Percentiles rank a stretch among this genome's conserved stretches.
Evolutionary conservation across 1,140 invertebrate genomes (phyloP).

Genomic region (Aphelenchoides besseyi): DNA sequence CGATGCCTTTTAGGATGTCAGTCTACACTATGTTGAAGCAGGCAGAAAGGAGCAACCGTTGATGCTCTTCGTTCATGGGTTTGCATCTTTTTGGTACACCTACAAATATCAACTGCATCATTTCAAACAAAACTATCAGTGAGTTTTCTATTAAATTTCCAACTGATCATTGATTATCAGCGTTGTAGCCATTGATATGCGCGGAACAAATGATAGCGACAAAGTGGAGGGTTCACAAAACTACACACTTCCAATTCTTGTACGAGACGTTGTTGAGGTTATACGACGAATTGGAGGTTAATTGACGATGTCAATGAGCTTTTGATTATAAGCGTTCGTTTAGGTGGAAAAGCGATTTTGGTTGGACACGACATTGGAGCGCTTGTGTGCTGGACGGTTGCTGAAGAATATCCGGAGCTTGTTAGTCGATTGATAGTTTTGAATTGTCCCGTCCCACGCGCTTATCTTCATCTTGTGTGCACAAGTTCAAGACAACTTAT

Average conservation of each 20-base stretch:
- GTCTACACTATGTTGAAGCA: conserved; percentile 34
- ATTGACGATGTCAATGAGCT: not conserved
- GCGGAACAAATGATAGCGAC: conserved; percentile 63
- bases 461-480: conserved; percentile 10
- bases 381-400: conserved; percentile 7
- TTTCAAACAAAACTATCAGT: conserved; percentile 63
- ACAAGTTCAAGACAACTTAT: not conserved
- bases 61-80: conserved; percentile 21
- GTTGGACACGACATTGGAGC: conserved; percentile 21
- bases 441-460: conserved; percentile 6
- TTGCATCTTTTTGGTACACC: conserved; percentile 11
- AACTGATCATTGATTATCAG: conserved; percentile 40
- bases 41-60: not conserved
- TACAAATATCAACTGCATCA: conserved; percentile 40
- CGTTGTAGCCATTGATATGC: conserved; percentile 63
- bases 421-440: conserved; percentile 9
- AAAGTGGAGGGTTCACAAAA: conserved; percentile 57
- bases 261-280: conserved; percentile 58
- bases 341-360: not conserved
- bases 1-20: conserved; percentile 7
- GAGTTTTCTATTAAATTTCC: not conserved
- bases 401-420: conserved; percentile 8
- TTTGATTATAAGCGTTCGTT: not conserved
- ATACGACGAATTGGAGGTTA: conserved; percentile 28
- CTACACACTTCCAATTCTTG: conserved; percentile 53